Evolutionary conservation across 2,113 vertebrate species (phyloP).

Genomic region (Platichthys stellatus): DNA sequence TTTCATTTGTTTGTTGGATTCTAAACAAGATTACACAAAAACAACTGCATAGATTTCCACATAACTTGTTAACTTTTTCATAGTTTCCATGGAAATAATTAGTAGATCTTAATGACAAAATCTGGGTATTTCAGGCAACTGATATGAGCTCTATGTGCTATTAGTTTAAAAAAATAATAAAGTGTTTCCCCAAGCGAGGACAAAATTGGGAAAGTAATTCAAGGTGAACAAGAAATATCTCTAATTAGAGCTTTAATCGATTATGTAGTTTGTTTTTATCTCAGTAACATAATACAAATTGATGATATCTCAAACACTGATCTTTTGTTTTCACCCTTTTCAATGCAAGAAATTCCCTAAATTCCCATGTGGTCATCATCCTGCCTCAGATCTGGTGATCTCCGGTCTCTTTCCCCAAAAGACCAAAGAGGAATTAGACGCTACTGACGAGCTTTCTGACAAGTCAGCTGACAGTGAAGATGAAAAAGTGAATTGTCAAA

Average conservation of each 20-base stretch:
- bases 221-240: not conserved
- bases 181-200: not conserved
- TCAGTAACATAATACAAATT: not conserved
- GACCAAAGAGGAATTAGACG: not conserved
- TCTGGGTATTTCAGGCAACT: too few species aligned
- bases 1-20: too few species aligned
- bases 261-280: not conserved
- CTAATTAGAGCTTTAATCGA: too few species aligned
- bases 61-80: too few species aligned
- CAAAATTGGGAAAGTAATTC: not conserved
- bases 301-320: not conserved
- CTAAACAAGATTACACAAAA: too few species aligned
- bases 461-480: constrained; percentile 31
- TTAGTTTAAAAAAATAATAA: too few species aligned
- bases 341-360: not conserved
- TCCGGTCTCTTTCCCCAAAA: not conserved
- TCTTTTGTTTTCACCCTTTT: not conserved
- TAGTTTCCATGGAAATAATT: too few species aligned
- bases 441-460: not conserved
- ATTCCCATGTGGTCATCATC: not conserved
- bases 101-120: too few species aligned
- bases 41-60: too few species aligned
- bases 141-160: too few species aligned
- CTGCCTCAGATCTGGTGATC: not conserved
- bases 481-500: constrained; percentile 34